Evolutionary conservation across 1,140 invertebrate genomes (phyloP), one percentile per base, ranked within the genome.

Genomic region (Oncopeltus fasciatus): DNA sequence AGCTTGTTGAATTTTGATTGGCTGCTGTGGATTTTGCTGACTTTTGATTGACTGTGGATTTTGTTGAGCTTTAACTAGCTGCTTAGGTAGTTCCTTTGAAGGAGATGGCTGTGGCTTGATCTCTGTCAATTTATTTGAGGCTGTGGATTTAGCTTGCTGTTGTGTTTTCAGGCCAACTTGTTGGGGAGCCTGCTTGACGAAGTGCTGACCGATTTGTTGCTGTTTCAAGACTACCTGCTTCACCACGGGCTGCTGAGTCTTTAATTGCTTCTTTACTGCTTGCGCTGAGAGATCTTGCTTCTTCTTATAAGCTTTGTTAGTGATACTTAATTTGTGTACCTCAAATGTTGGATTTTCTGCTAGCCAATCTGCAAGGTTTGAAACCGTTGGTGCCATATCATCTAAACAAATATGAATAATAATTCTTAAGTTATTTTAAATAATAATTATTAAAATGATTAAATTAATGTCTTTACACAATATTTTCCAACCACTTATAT

Each of bases 281-380:
- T 46, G 18, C 18, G 44, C 18, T 20, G 43, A 1, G 14, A 44
- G 2, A 2, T 2, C 14, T 11, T 44, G 43, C 11, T 44, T 44
- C 14, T 38, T 38, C 14, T 38, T 38, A 38, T 38, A 38, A 38
- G 5, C 14, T 38, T 38, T 38, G 14, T 8, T 14, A 38, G 31
- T 8, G 31, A 60, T 68, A 68, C 67, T 38, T 67, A 67, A 67
- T 53, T 60, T 62, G 27, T 67, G 61, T 26, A 67, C 65, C 66
- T 92, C 87, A 74, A 82, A 95, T 0, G 84, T 85, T 16, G 90
- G 90, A 81, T 95, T 85, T 62, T 86, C 83, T 70, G 86, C 83
- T 8, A 96, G 74, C 90, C 90, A 95, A 11, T 81, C 76, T 69
- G 86, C 83, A 9, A 95, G 74, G 72, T 86, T 87, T 26, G 80